Conservation (phyloP, 2,113 vertebrate species). For the Drymodes brunneopygia region DNA sequence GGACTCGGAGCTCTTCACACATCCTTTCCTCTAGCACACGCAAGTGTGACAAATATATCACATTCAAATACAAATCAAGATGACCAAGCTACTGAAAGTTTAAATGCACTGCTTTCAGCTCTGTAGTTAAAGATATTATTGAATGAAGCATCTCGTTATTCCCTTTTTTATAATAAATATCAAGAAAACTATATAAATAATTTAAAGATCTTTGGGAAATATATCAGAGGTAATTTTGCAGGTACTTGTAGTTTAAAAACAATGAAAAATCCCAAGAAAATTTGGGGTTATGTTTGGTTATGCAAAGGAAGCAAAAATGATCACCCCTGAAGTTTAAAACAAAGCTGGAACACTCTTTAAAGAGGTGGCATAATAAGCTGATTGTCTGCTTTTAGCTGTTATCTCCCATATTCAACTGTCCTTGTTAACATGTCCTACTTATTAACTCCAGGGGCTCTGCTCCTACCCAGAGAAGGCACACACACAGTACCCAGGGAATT, state of each 20-base stretch:
- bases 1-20: accelerated
- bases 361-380: background rate
- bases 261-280: background rate
- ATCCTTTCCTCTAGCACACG: background rate
- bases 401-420: background rate
- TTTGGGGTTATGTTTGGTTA: background rate
- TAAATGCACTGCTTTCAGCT: background rate
- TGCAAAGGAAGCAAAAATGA: background rate
- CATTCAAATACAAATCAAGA: background rate
- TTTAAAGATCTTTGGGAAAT: slow-evolving; percentile 45
- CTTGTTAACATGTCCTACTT: background rate
- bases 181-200: background rate
- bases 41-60: background rate
- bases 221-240: slow-evolving; percentile 33
- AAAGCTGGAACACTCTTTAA: background rate
- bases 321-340: background rate
- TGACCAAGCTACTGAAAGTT: background rate
- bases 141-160: background rate
- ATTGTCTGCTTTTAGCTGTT: background rate
- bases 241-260: background rate
- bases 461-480: background rate
- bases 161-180: background rate
- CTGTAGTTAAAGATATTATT: background rate
- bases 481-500: background rate
- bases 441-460: background rate